phyloP scores from a whole-genome alignment of 2,888 invertebrate genomes.

The Tethea ocularis region DNA sequence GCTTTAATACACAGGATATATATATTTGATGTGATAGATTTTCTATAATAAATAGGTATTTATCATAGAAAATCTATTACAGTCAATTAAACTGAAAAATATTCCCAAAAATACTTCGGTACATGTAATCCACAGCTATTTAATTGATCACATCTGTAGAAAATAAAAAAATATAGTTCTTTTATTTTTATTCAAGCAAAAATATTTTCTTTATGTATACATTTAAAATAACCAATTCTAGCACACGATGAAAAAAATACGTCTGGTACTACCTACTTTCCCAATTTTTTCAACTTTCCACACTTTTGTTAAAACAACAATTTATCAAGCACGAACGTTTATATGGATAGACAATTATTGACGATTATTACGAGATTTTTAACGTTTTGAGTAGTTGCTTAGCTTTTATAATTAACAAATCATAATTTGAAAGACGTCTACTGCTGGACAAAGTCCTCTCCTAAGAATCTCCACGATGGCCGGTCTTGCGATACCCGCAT shows the following conservation, averaged over 20 bases:
- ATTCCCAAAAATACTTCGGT: too few species aligned
- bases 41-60: too few species aligned
- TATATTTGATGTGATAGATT: too few species aligned
- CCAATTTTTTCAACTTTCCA: conserved; percentile 10
- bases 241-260: conserved; percentile 3
- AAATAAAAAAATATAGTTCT: not conserved
- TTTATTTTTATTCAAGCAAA: not conserved
- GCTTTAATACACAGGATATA: too few species aligned
- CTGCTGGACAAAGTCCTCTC: too few species aligned
- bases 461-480: too few species aligned
- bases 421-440: not conserved
- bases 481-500: too few species aligned
- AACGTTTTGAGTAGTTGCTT: not conserved
- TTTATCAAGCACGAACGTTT: conserved; percentile 19
- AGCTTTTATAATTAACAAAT: not conserved
- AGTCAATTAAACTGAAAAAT: too few species aligned
- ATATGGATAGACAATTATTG: conserved; percentile 7
- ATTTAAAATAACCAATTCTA: conserved; percentile 10
- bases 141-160: not conserved
- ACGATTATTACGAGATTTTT: not conserved
- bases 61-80: too few species aligned
- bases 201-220: not conserved
- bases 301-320: conserved; percentile 18
- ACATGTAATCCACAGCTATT: not conserved
- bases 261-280: conserved; percentile 4